Conservation (phyloP, 2,797 vertebrate genomes). For the Rallus crepitans region DNA sequence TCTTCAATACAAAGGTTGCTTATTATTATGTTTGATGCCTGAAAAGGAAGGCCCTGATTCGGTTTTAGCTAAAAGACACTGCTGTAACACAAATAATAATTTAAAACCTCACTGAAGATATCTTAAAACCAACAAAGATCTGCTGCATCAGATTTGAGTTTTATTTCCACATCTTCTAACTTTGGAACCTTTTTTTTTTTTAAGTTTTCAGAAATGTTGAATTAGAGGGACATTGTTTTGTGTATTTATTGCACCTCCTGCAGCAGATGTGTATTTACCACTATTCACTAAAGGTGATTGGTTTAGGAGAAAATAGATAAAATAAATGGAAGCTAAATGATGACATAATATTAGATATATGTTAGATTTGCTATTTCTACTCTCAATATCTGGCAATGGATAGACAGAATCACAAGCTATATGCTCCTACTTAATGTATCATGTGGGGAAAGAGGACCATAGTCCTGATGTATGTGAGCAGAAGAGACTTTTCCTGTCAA, state of each 20-base stretch:
- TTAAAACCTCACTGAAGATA: not conserved
- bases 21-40: not conserved
- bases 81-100: not conserved
- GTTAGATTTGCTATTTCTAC: not conserved
- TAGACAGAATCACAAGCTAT: not conserved
- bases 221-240: not conserved
- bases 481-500: not conserved
- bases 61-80: conserved; percentile 11
- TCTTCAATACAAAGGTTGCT: not conserved
- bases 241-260: not conserved
- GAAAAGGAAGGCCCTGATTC: not conserved
- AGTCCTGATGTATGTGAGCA: not conserved
- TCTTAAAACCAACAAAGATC: not conserved
- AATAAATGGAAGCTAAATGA: not conserved
- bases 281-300: not conserved
- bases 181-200: not conserved
- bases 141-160: not conserved
- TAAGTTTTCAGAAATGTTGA: not conserved
- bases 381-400: not conserved
- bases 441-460: not conserved
- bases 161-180: not conserved
- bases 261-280: not conserved
- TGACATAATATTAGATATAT: not conserved
- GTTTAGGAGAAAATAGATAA: not conserved
- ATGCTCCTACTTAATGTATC: not conserved